Evolutionary conservation across 2,797 vertebrate species (phyloP), one percentile per base, ranked within the genome.

Genomic region (Sus cebifrons): DNA sequence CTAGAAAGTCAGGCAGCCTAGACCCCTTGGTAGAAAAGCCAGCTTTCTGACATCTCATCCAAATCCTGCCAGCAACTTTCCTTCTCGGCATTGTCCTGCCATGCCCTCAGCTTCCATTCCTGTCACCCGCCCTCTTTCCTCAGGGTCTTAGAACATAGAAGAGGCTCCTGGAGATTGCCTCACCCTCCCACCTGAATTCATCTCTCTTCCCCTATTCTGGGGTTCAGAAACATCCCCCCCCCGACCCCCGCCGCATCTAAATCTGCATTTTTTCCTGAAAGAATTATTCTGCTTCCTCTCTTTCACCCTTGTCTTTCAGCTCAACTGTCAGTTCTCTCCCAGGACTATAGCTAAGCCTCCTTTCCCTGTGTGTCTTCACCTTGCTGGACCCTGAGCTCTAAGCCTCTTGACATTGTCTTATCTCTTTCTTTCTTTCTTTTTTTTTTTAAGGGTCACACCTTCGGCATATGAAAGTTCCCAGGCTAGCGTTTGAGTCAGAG

Each of bases 1-100:
- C 20, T 32, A 29, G 82, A 58, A 77, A 56, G 65, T 32, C 56
- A 78, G 17, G 27, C 70, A 88, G 65, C 94, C 82, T 92, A 93
- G 29, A 81, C 27, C 23, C 60, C 44, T 25, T 15, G 18, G 82
- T 70, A 44, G 83, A 77, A 87, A 64, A 56, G 8, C 29, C 52
- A 79, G 62, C 21, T 56, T 74, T 60, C 75, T 67, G 84, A 14
- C 23, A 36, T 91, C 86, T 62, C 71, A 89, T 68, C 40, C 58
- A 65, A 84, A 64, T 16, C 11, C 71, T 84, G 64, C 58, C 56
- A 73, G 54, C 17, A 71, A n/a, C 32, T 5, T 49, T 64, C 58
- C 73, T 86, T 49, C 44, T 49, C 44, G 44, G 44, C 44, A 49
- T 49, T 10, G 6, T 49, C 9, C 44, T 49, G 6, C 44, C 44